Base-by-base conservation (phyloP, 2,113 vertebrate species). In the Carettochelys insculpta region DNA sequence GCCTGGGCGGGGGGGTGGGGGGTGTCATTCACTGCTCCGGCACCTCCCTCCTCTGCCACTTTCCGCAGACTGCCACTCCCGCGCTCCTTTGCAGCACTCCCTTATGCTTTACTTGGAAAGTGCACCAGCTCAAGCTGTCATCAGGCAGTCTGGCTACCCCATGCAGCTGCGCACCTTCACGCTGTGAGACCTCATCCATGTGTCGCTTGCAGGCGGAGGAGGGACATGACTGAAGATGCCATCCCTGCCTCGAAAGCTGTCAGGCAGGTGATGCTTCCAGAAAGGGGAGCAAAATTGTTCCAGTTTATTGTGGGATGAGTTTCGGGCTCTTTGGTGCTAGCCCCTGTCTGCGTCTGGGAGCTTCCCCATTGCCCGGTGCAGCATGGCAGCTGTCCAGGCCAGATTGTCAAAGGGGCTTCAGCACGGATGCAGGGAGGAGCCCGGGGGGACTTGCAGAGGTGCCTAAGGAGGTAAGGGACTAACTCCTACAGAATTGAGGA, bases 31-130 rank as follows among this genome's bases (percentile, higher is more conserved):
- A 86, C 89, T 0, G 0, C 79, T 38, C 92, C 5, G 61, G 38
- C 94, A 27, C 68, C 77, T 90, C 88, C 90, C 89, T 48, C 75
- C 91, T 71, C 95, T 90, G 20, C 89, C 84, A 56, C 88, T 96
- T 96, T 94, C 91, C 97, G 96, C 96, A 97, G 92, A 29, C 94
- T 76, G 94, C 92, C 94, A 92, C 77, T 10, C 92, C 94, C 5
- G 0, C 84, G 91, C 91, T 78, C 95, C 94, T 94, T 92, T 52
- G 1, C 86, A 0, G 50, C 92, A 95, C 96, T 86, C 47, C 80
- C 94, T 87, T 91, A 95, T 47, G 95, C 96, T 83, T 95, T 94
- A 77, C 91, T 96, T 95, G 95, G 96, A 87, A 91, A 85, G 83
- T 1, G 56, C 9, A 84, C 94, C 95, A 95, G 94, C 94, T 81